Evolutionary conservation across 2,888 invertebrate genomes (phyloP), one percentile per base, ranked within the genome.

Genomic region (Cryptus viduatorius): DNA sequence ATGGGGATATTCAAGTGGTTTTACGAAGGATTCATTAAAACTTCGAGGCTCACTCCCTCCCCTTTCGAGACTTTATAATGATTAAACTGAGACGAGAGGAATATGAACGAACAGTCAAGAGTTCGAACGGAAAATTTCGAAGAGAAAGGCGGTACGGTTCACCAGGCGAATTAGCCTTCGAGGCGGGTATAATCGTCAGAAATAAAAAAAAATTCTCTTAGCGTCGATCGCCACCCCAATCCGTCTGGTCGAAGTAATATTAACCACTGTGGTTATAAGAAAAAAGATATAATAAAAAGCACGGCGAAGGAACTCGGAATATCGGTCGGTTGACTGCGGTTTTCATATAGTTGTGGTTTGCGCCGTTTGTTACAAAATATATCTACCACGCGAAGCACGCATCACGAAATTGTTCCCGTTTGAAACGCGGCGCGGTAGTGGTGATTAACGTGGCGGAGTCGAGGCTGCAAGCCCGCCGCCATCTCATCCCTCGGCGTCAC

Each of bases 401-500:
- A 16, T 61, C 61, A 31, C 61, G 19, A 48, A 48, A 75, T 75
- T 75, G 48, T 46, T 46, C 16, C 64, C 16, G 50, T 48, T 61
- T 16, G 48, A 46, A 75, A 48, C 64, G 61, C 24, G 46, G 24
- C 48, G 48, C 48, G 12, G 31, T 31, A n/a, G 14, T 12, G 48
- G 78, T 78, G 78, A 78, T 78, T 78, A 68, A 78, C 69, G 68
- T 61, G 16, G 48, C 14, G 4, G 46, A 59, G 46, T 61, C 59
- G 48, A 31, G 29, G 19, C 64, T 64, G 48, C 16, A 75, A 48
- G 48, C 19, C 48, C 14, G n/a, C 4, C 68, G 68, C 48, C 53
- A 53, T 56, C 71, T 69, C 53, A 37, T 53, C 56, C 24, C 59
- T 12, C 37, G 42, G 31, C 73, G 50, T 75, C 64, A 37, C 50